A percentile compares a stretch with the other conserved stretches of the same genome.
These are phyloP conservation scores for Macrophya annulata DNA, from an alignment of 2,888 invertebrate genomes.

Conservation along the genomic window DNA sequence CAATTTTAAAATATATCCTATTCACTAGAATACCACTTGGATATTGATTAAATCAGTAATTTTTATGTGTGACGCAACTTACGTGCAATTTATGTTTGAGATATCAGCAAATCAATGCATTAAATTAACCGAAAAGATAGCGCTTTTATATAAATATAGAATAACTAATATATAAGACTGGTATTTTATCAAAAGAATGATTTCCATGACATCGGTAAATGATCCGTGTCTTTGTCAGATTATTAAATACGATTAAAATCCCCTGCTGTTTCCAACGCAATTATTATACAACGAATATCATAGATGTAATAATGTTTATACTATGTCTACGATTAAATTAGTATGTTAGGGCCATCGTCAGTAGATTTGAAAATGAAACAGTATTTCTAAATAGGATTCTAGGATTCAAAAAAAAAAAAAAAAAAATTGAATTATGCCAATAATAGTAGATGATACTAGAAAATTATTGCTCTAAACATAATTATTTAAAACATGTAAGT, in stretches of 20 bases:
- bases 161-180: neutral
- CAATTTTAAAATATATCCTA: no score
- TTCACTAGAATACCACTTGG: no score
- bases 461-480: slow-evolving; percentile 42
- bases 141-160: neutral
- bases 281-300: slow-evolving; percentile 18
- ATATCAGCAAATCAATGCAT: neutral
- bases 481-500: slow-evolving; percentile 49
- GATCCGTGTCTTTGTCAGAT: neutral
- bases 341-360: slow-evolving; percentile 8
- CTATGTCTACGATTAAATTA: slow-evolving; percentile 19
- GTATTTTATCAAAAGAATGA: neutral
- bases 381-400: slow-evolving; percentile 33
- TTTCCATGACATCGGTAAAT: neutral
- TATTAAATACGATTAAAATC: neutral
- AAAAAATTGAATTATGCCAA: slow-evolving; percentile 28
- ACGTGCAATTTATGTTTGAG: neutral
- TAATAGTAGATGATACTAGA: slow-evolving; percentile 49
- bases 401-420: neutral
- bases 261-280: slow-evolving; percentile 26
- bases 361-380: slow-evolving; percentile 4
- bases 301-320: slow-evolving; percentile 23
- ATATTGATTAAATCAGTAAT: neutral
- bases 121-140: neutral
- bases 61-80: neutral